Percentiles rank a stretch among this genome's conserved stretches.
Evolutionary conservation across 1,140 invertebrate species (phyloP).

Genomic region (Bradysia coprophila): DNA sequence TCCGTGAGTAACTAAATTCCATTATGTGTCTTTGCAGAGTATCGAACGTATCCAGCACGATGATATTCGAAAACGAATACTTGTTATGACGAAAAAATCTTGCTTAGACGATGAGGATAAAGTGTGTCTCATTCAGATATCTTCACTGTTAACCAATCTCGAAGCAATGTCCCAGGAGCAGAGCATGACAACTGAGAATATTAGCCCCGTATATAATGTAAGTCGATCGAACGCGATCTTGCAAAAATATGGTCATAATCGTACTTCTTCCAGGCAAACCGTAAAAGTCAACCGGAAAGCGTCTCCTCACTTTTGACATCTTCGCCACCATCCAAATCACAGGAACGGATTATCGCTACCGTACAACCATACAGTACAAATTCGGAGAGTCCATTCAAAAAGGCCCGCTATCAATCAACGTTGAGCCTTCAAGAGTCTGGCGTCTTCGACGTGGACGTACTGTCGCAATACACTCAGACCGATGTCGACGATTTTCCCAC

Average conservation of each 20-base stretch:
- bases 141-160: conserved; percentile 32
- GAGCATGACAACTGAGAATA: no score
- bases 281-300: no score
- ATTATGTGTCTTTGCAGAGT: no score
- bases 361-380: conserved; percentile 16
- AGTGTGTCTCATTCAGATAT: conserved; percentile 31
- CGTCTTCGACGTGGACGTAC: conserved; percentile 34
- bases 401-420: neutral
- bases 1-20: no score
- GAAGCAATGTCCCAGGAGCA: conserved; percentile 25
- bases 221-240: no score
- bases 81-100: conserved; percentile 10
- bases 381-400: neutral
- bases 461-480: conserved; percentile 27
- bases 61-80: conserved; percentile 14
- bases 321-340: neutral
- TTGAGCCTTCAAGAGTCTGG: conserved; percentile 38
- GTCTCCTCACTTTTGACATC: no score
- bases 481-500: conserved; percentile 26
- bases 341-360: conserved; percentile 16
- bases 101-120: conserved; percentile 27
- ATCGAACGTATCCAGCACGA: no score
- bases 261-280: no score
- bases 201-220: no score
- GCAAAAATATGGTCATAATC: no score